These are phyloP conservation scores for Zoanthus sansibaricus DNA, from an alignment of 92 coral and sea anemone species.

Conservation along the genomic window DNA sequence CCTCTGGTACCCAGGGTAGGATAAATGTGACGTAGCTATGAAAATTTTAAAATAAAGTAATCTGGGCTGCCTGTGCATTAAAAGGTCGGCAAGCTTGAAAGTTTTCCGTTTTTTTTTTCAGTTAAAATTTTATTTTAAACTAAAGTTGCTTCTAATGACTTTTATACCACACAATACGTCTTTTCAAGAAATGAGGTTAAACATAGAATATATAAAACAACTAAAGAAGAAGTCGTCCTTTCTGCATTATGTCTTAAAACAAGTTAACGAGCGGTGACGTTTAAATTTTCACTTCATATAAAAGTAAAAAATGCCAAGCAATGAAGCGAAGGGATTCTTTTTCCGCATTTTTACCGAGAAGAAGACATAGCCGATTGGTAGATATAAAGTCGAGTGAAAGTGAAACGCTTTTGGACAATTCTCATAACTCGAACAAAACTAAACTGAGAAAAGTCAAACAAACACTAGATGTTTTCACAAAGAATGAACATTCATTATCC, in stretches of 20 bases:
- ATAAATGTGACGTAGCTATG: no score
- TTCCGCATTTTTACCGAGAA: conserved; percentile 34
- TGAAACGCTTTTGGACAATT: conserved; percentile 21
- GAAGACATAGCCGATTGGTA: conserved; percentile 34
- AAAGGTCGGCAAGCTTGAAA: background rate
- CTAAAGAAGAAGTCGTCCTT: background rate
- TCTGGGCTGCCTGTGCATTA: background rate
- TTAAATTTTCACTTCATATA: no score
- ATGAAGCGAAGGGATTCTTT: conserved; percentile 39
- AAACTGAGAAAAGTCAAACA: conserved; percentile 8
- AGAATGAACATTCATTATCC: background rate
- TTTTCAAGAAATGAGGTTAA: background rate
- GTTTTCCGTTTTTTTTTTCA: background rate
- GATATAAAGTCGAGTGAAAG: conserved; percentile 15
- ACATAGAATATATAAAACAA: background rate
- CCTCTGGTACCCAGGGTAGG: no score
- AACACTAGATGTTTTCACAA: background rate
- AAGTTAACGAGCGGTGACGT: background rate
- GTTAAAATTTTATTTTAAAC: background rate
- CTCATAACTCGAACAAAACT: background rate
- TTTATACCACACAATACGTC: background rate
- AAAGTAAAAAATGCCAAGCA: background rate
- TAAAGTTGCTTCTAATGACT: background rate
- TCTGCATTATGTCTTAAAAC: conserved; percentile 8
- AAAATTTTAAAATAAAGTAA: background rate